Evolutionary conservation across 1,140 invertebrate genomes (phyloP), one percentile per base, ranked within the genome.

Genomic region (Drosophila auraria): DNA sequence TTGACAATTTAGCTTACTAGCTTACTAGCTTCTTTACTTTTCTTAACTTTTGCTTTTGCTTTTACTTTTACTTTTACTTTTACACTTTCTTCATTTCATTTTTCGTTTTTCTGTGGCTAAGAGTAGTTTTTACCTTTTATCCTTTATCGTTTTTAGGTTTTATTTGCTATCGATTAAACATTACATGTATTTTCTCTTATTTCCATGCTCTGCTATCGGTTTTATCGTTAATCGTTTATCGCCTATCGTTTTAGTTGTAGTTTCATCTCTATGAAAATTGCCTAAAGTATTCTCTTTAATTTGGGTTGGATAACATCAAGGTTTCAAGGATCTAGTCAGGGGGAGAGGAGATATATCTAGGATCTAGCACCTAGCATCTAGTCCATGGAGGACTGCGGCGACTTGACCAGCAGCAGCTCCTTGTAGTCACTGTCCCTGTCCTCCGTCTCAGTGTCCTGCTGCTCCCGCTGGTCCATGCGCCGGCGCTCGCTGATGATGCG

Each of bases 401-500:
- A 93, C 51, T 93, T 93, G 65, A 92, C 92, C 20, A 93, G 60
- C 40, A 93, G 57, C 42, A 93, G 74, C 69, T 93, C 87, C 23
- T 93, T 93, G 66, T 93, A 93, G 60, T 93, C 92, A 51, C 86
- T 90, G 76, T 92, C 91, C 64, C 70, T 58, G 70, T 77, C 74
- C 73, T 77, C 73, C 38, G 54, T 11, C 47, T 71, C 59, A 36
- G 25, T 72, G 44, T 71, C 66, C 53, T 50, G 44, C 58, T 80
- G 87, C 60, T 93, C 92, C 15, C 86, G 81, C 57, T 92, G 83
- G 74, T 93, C 92, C 78, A 92, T 92, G 50, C 87, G 91, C 30
- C 92, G 62, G 0, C 92, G 91, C 50, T 93, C 92, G 59, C 91
- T 93, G 40, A 93, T 93, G 40, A 93, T 93, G 8, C 92, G 87